phyloP scores from a whole-genome alignment of 1,140 invertebrate species.

The Ganaspis sp. region DNA sequence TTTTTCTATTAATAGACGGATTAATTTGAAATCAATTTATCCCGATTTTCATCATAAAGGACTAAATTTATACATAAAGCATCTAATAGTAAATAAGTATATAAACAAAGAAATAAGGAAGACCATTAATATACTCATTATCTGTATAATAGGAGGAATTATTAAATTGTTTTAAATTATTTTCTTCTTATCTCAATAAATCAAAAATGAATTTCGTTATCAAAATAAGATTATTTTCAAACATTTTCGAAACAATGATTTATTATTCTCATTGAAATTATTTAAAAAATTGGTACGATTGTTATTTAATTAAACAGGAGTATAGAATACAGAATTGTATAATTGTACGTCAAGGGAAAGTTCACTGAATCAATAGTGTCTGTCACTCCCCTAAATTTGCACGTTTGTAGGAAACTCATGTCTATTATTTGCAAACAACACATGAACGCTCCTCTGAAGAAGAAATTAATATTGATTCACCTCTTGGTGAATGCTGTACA shows the following conservation, averaged over 20 bases:
- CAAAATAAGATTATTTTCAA: no score
- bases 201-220: no score
- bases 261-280: slow-evolving; percentile 5
- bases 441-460: slow-evolving; percentile 12
- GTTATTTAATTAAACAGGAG: background rate
- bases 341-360: background rate
- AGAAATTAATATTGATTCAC: slow-evolving; percentile 25
- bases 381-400: slow-evolving; percentile 2
- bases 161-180: no score
- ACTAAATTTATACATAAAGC: no score
- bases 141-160: no score
- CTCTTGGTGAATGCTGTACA: background rate
- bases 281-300: slow-evolving; percentile 1
- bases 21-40: no score
- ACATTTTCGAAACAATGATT: background rate
- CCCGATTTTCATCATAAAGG: no score
- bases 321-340: background rate
- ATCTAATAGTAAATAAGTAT: no score
- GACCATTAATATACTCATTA: no score
- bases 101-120: no score
- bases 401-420: slow-evolving; percentile 1
- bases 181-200: no score
- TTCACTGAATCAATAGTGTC: background rate
- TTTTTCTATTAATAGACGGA: no score
- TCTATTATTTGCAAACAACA: slow-evolving; percentile 17